Evolutionary conservation across 2,113 vertebrate species (phyloP).

Genomic region (Gymnogyps californianus): DNA sequence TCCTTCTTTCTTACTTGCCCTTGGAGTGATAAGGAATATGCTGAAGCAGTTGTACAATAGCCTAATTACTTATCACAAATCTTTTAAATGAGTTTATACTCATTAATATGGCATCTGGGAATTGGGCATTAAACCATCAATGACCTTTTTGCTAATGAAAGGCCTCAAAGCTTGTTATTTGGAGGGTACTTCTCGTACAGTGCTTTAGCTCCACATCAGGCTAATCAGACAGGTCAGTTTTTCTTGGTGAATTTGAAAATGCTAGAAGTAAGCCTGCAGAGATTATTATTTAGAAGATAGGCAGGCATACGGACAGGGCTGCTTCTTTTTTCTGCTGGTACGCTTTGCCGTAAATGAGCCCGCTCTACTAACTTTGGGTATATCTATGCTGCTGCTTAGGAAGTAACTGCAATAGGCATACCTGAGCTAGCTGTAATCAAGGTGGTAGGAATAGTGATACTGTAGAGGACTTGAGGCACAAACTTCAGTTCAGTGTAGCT

Average conservation of each 20-base stretch:
- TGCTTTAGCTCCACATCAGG: not conserved
- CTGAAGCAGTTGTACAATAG: not conserved
- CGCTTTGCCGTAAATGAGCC: not conserved
- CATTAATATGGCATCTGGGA: conserved; percentile 48
- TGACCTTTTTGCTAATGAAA: conserved; percentile 36
- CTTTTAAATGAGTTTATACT: conserved; percentile 46
- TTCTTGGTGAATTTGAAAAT: not conserved
- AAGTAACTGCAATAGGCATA: not conserved
- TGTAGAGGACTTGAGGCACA: not conserved
- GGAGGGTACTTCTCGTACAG: not conserved
- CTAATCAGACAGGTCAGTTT: not conserved
- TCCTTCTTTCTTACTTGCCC: not conserved
- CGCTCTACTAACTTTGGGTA: not conserved
- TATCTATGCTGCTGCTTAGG: not conserved
- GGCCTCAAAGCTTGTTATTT: not conserved
- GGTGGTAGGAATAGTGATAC: not conserved
- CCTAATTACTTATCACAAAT: conserved; percentile 58
- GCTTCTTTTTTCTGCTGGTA: not conserved
- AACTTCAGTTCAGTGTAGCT: not conserved
- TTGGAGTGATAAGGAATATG: conserved; percentile 7
- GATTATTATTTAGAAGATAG: not conserved
- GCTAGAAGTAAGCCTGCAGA: not conserved
- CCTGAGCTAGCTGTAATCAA: not conserved
- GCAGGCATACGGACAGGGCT: not conserved
- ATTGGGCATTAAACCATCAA: conserved; percentile 11